These are phyloP conservation scores for Grammomys dolichurus DNA, from an alignment of 2,113 vertebrate genomes.

Conservation along the genomic window DNA sequence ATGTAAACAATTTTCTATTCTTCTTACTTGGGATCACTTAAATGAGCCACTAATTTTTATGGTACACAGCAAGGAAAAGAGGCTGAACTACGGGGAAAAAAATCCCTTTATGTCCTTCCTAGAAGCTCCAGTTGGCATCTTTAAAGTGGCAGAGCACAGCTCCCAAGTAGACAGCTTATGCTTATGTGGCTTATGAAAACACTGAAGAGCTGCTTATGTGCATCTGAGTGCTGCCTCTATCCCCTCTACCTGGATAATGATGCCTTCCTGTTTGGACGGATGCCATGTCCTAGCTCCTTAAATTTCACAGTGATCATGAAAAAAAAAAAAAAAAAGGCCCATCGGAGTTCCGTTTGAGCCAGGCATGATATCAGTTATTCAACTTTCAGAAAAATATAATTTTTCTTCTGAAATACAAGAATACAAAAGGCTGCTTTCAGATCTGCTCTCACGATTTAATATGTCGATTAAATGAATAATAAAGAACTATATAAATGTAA, in stretches of 20 bases:
- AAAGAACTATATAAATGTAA: background rate
- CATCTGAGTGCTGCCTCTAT: background rate
- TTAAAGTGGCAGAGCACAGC: background rate
- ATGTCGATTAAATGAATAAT: background rate
- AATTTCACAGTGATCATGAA: background rate
- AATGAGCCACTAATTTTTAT: background rate
- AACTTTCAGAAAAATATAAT: background rate
- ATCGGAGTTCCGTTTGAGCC: background rate
- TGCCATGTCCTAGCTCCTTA: background rate
- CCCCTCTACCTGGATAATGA: background rate
- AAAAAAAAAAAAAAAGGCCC: background rate
- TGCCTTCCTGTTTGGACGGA: conserved; percentile 6
- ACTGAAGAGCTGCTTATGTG: background rate
- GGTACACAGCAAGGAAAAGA: background rate
- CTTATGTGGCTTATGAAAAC: background rate
- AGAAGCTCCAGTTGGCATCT: background rate
- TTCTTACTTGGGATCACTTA: background rate
- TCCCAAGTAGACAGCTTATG: background rate
- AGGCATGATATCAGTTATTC: background rate
- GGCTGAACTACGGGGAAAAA: background rate
- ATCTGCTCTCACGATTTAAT: background rate
- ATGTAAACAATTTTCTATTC: background rate
- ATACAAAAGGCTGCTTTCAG: background rate
- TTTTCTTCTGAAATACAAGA: conserved; percentile 14
- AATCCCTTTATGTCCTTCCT: background rate